Evolutionary conservation across 2,113 vertebrate genomes (phyloP).

Genomic region (Coturnix japonica): DNA sequence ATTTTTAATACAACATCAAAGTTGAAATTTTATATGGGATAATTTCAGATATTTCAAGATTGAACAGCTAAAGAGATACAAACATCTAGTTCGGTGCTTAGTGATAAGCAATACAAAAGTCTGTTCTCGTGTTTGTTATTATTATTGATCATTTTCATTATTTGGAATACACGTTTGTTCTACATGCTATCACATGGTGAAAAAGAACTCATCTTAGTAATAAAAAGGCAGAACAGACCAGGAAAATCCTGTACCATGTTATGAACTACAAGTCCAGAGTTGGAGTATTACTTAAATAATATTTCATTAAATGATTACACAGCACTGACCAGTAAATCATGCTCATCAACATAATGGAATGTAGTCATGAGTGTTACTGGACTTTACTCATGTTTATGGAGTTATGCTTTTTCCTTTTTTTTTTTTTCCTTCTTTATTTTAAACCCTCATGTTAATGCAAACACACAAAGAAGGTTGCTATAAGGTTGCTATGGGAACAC

Average conservation of each 20-base stretch:
- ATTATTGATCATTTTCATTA: background rate
- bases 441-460: conserved; percentile 44
- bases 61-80: background rate
- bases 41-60: background rate
- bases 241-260: background rate
- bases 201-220: background rate
- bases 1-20: background rate
- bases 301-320: background rate
- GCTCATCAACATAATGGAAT: background rate
- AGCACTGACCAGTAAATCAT: background rate
- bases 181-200: background rate
- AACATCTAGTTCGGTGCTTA: background rate
- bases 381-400: background rate
- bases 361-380: background rate
- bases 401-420: background rate
- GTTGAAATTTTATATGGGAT: background rate
- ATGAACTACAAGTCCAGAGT: background rate
- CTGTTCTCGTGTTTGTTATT: background rate
- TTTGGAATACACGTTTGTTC: background rate
- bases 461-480: background rate
- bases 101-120: rapidly evolving
- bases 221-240: background rate
- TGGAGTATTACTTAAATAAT: background rate
- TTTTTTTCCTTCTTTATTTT: background rate
- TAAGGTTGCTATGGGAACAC: conserved; percentile 68